Base-by-base conservation (phyloP, 2,888 invertebrate species). In the Neuroscelio doddi region DNA sequence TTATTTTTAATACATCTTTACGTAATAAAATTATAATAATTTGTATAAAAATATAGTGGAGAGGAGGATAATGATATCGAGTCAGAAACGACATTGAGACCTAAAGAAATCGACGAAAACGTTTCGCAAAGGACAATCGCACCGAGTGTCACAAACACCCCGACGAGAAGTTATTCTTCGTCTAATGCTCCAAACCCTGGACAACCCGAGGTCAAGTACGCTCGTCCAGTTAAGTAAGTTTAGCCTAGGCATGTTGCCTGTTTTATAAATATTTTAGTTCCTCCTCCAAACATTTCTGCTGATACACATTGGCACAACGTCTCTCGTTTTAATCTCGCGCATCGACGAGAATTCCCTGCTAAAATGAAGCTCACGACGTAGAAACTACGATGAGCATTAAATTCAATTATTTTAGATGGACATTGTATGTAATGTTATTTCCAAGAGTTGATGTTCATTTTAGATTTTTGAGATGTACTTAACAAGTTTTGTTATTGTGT, bases 161-260 rank as follows among this genome's bases (percentile, higher is more conserved):
- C 76, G 34, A 73, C 75, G 29, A 74, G 72, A 55, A 71, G 75
- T 42, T 70, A 75, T 15, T 79, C 78, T 10, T 58, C 75, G 10
- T 74, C 79, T 14, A 75, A 74, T 27, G 68, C 75, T 14, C 68
- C 78, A 49, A 68, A 75, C 46, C 67, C 73, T 30, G 75, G 72
- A 50, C 79, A 79, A 57, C 79, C 81, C 10, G 81, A 84, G 74
- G 74, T 83, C 59, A 83, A 82, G 73, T 83, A 79, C 71, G 83
- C 83, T 47, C 78, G 79, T 61, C 81, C 82, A 66, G 80, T 83
- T 53, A 81, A 81, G 82, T 83, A 72, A 79, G 79, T 78, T 72
- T 63, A 50, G 53, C 56, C 55, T 59, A 49, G 65, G 63, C 68
- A 66, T 69, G 69, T 66, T 55, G 69, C 66, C 70, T 63, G 56